Evolutionary conservation across 2,888 invertebrate species (phyloP).

Genomic region (Notodonta ziczac): DNA sequence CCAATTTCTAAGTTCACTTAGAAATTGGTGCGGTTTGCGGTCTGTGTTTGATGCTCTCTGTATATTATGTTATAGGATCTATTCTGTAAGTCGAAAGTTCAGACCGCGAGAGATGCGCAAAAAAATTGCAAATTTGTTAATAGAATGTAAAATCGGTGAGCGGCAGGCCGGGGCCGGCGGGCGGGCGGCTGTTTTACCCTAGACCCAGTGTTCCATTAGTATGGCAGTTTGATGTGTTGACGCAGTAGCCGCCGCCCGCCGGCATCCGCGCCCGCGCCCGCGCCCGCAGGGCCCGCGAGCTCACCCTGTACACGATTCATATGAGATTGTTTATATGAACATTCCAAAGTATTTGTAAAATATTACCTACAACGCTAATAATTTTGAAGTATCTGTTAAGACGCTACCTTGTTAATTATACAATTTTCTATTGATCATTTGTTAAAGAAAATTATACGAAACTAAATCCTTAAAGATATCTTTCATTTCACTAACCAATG

Average conservation of each 20-base stretch:
- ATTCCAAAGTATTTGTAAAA: constrained; percentile 85
- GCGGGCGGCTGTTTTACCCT: constrained; percentile 58
- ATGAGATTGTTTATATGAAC: constrained; percentile 81
- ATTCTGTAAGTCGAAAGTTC: constrained; percentile 32
- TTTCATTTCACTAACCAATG: constrained; percentile 51
- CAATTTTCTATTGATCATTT: constrained; percentile 85
- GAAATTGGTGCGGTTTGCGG: too few relatives aligned
- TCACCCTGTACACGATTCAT: constrained; percentile 69
- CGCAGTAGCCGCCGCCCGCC: constrained; percentile 31
- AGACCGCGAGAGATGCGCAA: constrained; percentile 62
- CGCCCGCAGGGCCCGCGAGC: constrained; percentile 23
- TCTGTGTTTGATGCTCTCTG: constrained; percentile 36
- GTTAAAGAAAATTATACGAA: constrained; percentile 85
- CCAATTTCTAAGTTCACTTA: constrained; percentile 18
- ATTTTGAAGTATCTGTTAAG: constrained; percentile 84
- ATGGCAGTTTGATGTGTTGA: constrained; percentile 50
- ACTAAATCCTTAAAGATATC: constrained; percentile 80
- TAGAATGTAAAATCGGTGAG: constrained; percentile 57
- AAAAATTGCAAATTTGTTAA: constrained; percentile 76
- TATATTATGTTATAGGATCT: constrained; percentile 26
- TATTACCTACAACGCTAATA: constrained; percentile 84
- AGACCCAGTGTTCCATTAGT: constrained; percentile 50
- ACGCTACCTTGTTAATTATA: constrained; percentile 84
- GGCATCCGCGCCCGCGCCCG: constrained; percentile 15
- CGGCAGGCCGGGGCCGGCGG: constrained; percentile 29